Evolutionary conservation across 2,888 invertebrate species (phyloP), one percentile per base, ranked within the genome.

Genomic region (Thyatira batis): DNA sequence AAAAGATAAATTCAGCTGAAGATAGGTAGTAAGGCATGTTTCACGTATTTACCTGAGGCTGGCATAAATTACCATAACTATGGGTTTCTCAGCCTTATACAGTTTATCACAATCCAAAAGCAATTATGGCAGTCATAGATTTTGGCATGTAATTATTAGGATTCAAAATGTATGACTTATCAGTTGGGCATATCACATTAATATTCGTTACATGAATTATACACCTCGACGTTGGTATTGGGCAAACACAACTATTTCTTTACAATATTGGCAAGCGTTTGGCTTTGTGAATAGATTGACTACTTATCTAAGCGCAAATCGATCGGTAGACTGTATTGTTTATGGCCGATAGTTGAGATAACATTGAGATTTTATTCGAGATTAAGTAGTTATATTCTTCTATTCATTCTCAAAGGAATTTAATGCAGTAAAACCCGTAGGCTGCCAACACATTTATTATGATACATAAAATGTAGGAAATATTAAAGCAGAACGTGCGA

Each of bases 311-410:
- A 46, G 50, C 55, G 71, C 71, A 66, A 72, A 75, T 67, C 71
- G 60, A 65, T 39, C 39, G 39, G 39, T 8, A 6, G 39, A 60
- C 60, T 45, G 58, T 61, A 71, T 76, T 76, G 76, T 80, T 78
- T 76, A 73, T 73, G 53, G 60, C 67, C 60, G 72, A 78, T 80
- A 70, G 51, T 50, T 50, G 49, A 71, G 79, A 80, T 77, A 72
- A 67, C 71, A 71, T 71, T 67, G 58, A 72, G 76, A 73, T 79
- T 73, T 67, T 59, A 66, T 69, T 65, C 63, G 49, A 63, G 71
- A 75, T 70, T 67, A 54, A 51, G 50, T 51, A 55, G 54, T 65
- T 60, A 48, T 58, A 60, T 63, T 51, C 50, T 43, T 50, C 55
- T 65, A 65, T 13, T 25, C 23, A 45, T n/a, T 13, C 45, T 33